Evolutionary conservation across 2,113 vertebrate genomes (phyloP).

Genomic region (Clarias macrocephalus): DNA sequence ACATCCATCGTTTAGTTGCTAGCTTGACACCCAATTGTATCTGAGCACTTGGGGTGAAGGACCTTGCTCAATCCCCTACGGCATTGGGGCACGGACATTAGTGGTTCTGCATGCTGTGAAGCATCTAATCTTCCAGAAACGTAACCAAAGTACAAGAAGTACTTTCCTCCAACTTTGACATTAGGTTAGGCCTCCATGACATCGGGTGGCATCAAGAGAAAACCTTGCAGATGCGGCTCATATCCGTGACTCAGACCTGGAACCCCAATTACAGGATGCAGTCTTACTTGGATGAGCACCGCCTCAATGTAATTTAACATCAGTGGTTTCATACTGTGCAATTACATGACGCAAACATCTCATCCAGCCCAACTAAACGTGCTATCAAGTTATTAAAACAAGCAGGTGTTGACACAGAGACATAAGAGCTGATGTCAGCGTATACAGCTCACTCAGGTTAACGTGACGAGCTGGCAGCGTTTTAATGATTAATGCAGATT

Average conservation of each 20-base stretch:
- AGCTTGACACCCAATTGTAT: too few relatives aligned
- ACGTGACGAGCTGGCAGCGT: neutral
- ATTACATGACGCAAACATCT: constrained; percentile 16
- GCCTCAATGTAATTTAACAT: neutral
- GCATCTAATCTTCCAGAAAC: too few relatives aligned
- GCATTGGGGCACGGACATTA: too few relatives aligned
- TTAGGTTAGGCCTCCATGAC: too few relatives aligned
- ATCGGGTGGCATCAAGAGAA: neutral
- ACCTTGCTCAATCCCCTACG: too few relatives aligned
- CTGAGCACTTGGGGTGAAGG: too few relatives aligned
- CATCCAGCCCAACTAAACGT: neutral
- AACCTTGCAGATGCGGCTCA: neutral
- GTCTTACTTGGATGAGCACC: neutral
- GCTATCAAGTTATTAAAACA: neutral
- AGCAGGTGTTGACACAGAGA: constrained; percentile 5
- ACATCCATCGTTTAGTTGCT: too few relatives aligned
- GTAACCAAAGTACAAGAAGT: too few relatives aligned
- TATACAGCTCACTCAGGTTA: neutral
- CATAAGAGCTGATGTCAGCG: neutral
- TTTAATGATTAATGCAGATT: neutral
- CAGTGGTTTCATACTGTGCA: neutral
- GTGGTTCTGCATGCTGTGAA: too few relatives aligned
- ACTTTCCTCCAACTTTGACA: too few relatives aligned
- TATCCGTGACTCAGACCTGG: neutral
- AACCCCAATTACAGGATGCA: neutral